These are phyloP conservation scores for Actinia equina DNA, from an alignment of 64 coral and sea anemone species.

Conservation along the genomic window DNA sequence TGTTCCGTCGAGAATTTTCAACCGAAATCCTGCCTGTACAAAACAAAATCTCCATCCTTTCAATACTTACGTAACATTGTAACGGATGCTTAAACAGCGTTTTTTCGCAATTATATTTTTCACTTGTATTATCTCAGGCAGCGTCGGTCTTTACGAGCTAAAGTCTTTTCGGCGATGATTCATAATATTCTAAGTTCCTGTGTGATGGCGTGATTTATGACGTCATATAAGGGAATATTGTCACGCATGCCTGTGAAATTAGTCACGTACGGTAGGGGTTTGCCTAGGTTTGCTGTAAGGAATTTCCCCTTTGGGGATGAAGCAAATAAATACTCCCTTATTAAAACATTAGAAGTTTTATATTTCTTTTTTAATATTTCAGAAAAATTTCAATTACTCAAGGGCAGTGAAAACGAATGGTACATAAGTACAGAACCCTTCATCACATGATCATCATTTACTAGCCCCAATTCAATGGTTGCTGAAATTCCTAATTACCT, in stretches of 20 bases:
- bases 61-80: background rate
- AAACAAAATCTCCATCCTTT: background rate
- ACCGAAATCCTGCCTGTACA: background rate
- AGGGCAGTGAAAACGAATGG: background rate
- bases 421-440: too few relatives aligned
- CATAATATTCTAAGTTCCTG: background rate
- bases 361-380: background rate
- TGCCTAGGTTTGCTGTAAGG: background rate
- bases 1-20: background rate
- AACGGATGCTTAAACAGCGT: constrained; percentile 3
- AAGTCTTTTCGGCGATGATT: background rate
- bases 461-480: background rate
- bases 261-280: background rate
- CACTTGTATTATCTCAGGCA: constrained; percentile 2
- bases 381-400: background rate
- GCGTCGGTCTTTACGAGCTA: background rate
- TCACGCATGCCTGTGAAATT: background rate
- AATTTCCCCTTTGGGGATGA: background rate
- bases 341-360: background rate
- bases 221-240: background rate
- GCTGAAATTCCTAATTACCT: background rate
- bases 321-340: constrained; percentile 1
- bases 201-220: background rate
- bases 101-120: background rate
- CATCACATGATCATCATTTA: background rate